phyloP scores from a whole-genome alignment of 1,140 invertebrate genomes.

The Drosophila sp. region DNA sequence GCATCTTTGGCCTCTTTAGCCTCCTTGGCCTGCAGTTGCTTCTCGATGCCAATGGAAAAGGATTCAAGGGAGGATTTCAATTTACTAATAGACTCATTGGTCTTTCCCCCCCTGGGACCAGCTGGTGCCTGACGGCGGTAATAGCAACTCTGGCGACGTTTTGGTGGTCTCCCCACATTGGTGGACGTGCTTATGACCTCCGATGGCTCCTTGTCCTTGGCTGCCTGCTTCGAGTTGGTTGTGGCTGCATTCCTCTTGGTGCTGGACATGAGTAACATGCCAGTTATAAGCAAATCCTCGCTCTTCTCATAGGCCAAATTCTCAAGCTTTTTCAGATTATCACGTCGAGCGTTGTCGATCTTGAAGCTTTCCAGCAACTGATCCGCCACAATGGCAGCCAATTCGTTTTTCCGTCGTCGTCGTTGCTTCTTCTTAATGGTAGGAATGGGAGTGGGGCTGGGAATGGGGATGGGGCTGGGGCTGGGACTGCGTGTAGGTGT shows the following conservation, averaged over 20 bases:
- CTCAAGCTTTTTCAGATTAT: conserved; percentile 80
- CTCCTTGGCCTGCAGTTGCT: conserved; percentile 63
- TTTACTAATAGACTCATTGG: conserved; percentile 66
- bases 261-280: conserved; percentile 80
- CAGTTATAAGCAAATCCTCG: conserved; percentile 72
- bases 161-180: conserved; percentile 44
- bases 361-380: conserved; percentile 82
- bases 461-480: no score
- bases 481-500: no score
- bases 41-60: conserved; percentile 78
- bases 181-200: background rate
- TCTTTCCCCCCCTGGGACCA: conserved; percentile 23
- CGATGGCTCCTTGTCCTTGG: conserved; percentile 37
- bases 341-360: conserved; percentile 77
- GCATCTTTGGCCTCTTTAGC: conserved; percentile 61
- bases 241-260: conserved; percentile 69
- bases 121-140: conserved; percentile 53
- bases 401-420: conserved; percentile 74
- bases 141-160: conserved; percentile 67
- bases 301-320: conserved; percentile 79
- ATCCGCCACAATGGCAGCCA: conserved; percentile 81
- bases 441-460: background rate
- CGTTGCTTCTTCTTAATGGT: conserved; percentile 73
- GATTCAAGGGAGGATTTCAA: conserved; percentile 75
- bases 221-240: conserved; percentile 1